A percentile compares a stretch with the other conserved stretches of the same genome.
These are phyloP conservation scores for Nemurella pictetii DNA, from an alignment of 2,888 invertebrate genomes.

Conservation along the genomic window DNA sequence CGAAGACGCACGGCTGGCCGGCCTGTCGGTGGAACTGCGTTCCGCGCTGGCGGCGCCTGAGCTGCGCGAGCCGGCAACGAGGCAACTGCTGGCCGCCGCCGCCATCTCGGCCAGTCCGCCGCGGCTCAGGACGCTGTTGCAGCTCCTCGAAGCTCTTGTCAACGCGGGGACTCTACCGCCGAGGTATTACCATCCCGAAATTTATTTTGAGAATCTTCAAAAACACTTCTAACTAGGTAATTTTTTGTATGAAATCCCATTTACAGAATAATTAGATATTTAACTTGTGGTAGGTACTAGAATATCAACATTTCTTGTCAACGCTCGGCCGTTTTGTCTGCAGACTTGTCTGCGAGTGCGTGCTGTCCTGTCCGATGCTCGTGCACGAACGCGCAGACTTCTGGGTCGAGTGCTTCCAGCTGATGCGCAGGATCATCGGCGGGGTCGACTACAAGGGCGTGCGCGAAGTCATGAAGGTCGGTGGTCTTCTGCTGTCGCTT, in stretches of 20 bases:
- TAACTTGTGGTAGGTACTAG: no score
- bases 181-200: not conserved
- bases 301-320: no score
- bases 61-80: not conserved
- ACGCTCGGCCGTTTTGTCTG: no score
- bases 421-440: slow-evolving; percentile 82
- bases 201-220: no score
- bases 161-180: not conserved
- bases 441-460: slow-evolving; percentile 96
- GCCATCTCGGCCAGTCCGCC: not conserved
- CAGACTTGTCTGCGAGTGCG: slow-evolving; percentile 84
- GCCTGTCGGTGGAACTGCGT: slow-evolving; percentile 62
- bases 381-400: slow-evolving; percentile 78
- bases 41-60: not conserved
- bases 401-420: slow-evolving; percentile 86
- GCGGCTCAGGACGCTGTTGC: not conserved
- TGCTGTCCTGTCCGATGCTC: slow-evolving; percentile 82
- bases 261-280: no score
- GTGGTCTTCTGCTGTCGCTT: no score
- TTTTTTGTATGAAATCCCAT: not conserved
- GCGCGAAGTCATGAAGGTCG: slow-evolving; percentile 81
- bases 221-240: not conserved
- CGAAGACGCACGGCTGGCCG: slow-evolving; percentile 59
- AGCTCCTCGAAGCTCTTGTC: not conserved
- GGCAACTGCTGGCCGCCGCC: not conserved